Conservation (phyloP, 2,888 invertebrate genomes). For the Scrobipalpa atriplicella region DNA sequence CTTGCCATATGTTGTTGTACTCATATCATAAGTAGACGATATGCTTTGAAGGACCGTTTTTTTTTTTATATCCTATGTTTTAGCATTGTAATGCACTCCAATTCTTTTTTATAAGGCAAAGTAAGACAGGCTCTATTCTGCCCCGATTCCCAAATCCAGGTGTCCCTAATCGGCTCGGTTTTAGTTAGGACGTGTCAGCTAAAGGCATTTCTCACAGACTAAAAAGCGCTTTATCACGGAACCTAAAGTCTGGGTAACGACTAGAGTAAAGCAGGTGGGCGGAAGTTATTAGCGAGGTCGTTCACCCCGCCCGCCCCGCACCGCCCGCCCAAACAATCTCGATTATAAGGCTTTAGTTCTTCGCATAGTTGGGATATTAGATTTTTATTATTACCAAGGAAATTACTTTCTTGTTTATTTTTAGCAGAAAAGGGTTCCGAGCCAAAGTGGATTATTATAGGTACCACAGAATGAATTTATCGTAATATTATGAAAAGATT, state of each 20-base stretch:
- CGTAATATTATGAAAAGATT: no score
- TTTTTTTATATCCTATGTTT: no score
- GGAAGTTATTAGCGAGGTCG: conserved; percentile 78
- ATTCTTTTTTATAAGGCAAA: no score
- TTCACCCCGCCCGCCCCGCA: conserved; percentile 53
- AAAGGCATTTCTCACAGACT: conserved; percentile 30
- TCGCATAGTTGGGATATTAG: conserved; percentile 4
- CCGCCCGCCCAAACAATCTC: conserved; percentile 66
- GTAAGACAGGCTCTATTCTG: not conserved
- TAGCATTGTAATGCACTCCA: no score
- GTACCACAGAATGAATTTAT: not conserved
- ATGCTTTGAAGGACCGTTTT: no score
- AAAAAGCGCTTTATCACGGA: conserved; percentile 47
- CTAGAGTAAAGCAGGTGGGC: conserved; percentile 68
- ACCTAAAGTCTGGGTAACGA: conserved; percentile 55
- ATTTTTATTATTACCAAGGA: not conserved
- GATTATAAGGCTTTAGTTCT: conserved; percentile 32
- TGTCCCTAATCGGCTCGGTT: not conserved
- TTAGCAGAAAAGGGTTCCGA: conserved; percentile 1
- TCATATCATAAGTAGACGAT: no score
- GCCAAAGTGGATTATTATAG: not conserved
- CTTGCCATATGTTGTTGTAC: no score
- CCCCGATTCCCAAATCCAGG: not conserved
- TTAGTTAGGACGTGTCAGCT: conserved; percentile 9
- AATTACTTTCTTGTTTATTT: not conserved